Evolutionary conservation across 1,140 invertebrate genomes (phyloP), one percentile per base, ranked within the genome.

Genomic region (Procambarus clarkii): DNA sequence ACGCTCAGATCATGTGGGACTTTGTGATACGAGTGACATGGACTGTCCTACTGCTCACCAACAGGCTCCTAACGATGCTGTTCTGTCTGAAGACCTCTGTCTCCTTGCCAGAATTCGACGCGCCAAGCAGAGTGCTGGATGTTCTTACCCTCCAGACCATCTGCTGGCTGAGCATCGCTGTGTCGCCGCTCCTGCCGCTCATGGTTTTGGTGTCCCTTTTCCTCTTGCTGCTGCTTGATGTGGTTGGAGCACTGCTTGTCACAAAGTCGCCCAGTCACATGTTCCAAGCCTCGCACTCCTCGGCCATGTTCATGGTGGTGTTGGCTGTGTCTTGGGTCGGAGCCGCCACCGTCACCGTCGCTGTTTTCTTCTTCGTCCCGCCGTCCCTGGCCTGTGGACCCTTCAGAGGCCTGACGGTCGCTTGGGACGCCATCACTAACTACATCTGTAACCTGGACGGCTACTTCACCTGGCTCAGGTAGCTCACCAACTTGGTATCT

Each of bases 271-370:
- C 89, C 8, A 69, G 34, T 18, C 81, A 69, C 5, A 58, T 91
- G 11, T 85, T 91, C 45, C 81, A 85, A 76, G 76, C 77, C 45
- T 90, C 88, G 2, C 81, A 34, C 18, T 91, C 89, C 2, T 86
- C 89, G 0, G 83, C 71, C 24, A 78, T 85, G 60, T 91, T 91
- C 82, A 91, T 91, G 89, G 82, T 91, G 74, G 82, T 83, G 24
- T 11, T 91, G 74, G 82, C 71, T 11, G 83, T 91, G 58, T 84
- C 89, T 5, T 91, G 81, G 89, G 34, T 71, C 44, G 74, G 71
- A 18, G 58, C 74, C 18, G 89, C 89, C 34, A 69, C 45, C 21
- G 11, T 50, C 11, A 69, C 89, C 45, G 34, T 91, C 69, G 18
- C 8, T 15, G 74, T 86, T 15, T 34, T 91, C 34, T n/a, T 48